Percentiles rank a stretch among this genome's conserved stretches.
phyloP scores from a whole-genome alignment of 2,888 invertebrate genomes.

The Phaonia tiefii region DNA sequence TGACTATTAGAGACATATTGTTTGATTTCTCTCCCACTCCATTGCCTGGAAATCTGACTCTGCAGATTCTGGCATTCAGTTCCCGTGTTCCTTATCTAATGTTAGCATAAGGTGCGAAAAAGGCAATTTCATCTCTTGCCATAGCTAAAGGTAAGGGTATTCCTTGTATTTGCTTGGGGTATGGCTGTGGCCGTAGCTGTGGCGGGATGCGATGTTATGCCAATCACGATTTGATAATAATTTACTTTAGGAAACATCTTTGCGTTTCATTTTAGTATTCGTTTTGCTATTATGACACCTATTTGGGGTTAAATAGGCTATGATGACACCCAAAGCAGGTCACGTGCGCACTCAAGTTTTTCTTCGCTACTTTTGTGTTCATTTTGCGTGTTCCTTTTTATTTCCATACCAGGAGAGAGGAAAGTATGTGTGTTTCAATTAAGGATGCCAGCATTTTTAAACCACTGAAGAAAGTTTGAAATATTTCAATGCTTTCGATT shows the following conservation, averaged over 20 bases:
- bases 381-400: conserved; percentile 26
- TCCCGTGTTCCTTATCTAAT: conserved; percentile 2
- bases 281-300: conserved; percentile 66
- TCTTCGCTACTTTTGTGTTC: conserved; percentile 49
- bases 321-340: conserved; percentile 62
- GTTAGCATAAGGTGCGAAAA: conserved; percentile 52
- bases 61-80: too few relatives aligned
- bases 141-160: background rate
- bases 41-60: too few relatives aligned
- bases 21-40: conserved; percentile 15
- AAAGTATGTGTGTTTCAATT: too few relatives aligned
- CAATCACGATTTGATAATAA: conserved; percentile 66
- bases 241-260: conserved; percentile 61
- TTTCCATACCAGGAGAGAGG: conserved; percentile 12
- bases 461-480: too few relatives aligned
- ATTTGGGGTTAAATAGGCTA: conserved; percentile 66
- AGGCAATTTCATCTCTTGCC: conserved; percentile 47
- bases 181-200: background rate
- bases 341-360: conserved; percentile 63
- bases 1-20: conserved; percentile 2
- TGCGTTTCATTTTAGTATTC: conserved; percentile 50
- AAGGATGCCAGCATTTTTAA: too few relatives aligned
- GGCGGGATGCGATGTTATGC: conserved; percentile 35
- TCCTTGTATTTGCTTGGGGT: background rate
- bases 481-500: too few relatives aligned